Conservation (phyloP, 2,888 invertebrate genomes). For the Euplagia quadripunctaria region DNA sequence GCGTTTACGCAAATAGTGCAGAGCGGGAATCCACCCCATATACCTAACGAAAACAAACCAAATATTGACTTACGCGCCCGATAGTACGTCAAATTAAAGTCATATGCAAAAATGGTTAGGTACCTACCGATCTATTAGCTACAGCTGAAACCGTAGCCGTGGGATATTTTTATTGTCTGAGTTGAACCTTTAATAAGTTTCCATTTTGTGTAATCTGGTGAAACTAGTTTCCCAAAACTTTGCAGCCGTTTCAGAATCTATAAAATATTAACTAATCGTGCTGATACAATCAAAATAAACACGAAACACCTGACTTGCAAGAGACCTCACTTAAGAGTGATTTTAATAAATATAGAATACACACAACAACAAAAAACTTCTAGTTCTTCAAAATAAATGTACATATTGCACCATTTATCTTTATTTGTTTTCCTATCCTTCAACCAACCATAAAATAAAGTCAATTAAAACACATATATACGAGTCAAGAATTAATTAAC, state of each 20-base stretch:
- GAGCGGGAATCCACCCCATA: no score
- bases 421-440: slow-evolving; percentile 2
- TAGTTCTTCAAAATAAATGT: neutral
- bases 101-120: no score
- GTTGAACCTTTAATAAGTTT: no score
- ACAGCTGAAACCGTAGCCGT: neutral
- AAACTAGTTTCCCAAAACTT: neutral
- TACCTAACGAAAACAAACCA: no score
- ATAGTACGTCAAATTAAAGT: no score
- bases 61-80: no score
- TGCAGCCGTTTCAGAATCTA: no score
- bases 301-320: neutral
- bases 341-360: no score
- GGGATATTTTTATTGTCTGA: neutral
- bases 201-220: neutral
- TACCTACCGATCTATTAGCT: no score
- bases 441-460: slow-evolving; percentile 1
- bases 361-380: neutral
- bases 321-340: neutral
- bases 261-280: neutral
- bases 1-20: no score
- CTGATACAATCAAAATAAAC: neutral
- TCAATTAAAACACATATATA: slow-evolving; percentile 7
- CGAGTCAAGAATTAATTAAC: neutral
- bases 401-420: neutral